phyloP scores from a whole-genome alignment of 64 coral and sea anemone species.

The Stylophora pistillata region DNA sequence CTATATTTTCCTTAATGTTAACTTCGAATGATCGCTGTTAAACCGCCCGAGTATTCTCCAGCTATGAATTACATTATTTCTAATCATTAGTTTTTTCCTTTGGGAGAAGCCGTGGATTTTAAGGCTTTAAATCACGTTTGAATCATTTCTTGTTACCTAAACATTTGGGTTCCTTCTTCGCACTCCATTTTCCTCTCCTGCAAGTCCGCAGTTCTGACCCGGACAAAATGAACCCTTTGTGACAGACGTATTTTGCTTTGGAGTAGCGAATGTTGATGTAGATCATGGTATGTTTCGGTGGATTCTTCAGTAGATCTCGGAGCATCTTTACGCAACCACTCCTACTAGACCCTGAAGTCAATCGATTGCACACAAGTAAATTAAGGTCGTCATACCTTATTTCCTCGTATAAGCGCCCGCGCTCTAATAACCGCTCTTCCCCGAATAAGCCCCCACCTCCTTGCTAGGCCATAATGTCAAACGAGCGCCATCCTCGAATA shows the following conservation, averaged over 20 bases:
- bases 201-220: not conserved
- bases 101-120: too few relatives aligned
- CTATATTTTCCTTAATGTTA: too few relatives aligned
- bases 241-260: not conserved
- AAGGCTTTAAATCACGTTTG: not conserved
- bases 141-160: not conserved
- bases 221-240: not conserved
- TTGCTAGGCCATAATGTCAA: too few relatives aligned
- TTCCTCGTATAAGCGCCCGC: too few relatives aligned
- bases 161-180: not conserved
- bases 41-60: too few relatives aligned
- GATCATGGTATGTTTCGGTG: constrained; percentile 1
- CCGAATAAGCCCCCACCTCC: too few relatives aligned
- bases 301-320: not conserved
- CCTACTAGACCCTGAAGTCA: not conserved
- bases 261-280: not conserved
- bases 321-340: not conserved
- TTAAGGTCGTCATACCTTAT: too few relatives aligned
- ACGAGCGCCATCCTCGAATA: too few relatives aligned
- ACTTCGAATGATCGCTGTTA: too few relatives aligned
- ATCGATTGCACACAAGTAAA: not conserved
- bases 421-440: too few relatives aligned
- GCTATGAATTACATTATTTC: too few relatives aligned
- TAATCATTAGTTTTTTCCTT: too few relatives aligned
- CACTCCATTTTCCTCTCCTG: not conserved